phyloP scores from a whole-genome alignment of 2,888 invertebrate genomes.

The Stenoptilia bipunctidactyla region DNA sequence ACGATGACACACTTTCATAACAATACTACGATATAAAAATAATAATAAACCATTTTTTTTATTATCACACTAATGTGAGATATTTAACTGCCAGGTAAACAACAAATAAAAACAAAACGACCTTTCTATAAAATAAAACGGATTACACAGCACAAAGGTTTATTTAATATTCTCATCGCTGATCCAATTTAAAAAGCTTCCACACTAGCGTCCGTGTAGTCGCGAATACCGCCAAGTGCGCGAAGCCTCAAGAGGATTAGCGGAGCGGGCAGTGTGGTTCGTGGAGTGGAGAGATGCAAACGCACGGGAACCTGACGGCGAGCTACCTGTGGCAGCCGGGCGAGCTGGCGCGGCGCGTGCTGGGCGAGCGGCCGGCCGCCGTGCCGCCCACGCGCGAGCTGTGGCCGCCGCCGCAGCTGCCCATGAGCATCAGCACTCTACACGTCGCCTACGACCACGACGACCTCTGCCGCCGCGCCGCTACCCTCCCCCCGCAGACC shows the following conservation, averaged over 20 bases:
- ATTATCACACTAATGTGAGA: too few relatives aligned
- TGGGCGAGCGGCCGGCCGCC: slow-evolving; percentile 55
- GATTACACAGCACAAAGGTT: slow-evolving; percentile 15
- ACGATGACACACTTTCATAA: too few relatives aligned
- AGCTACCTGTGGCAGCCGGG: slow-evolving; percentile 66
- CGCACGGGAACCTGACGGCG: slow-evolving; percentile 58
- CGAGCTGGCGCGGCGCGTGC: slow-evolving; percentile 55
- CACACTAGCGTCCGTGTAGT: slow-evolving; percentile 27
- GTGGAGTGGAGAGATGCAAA: slow-evolving; percentile 50
- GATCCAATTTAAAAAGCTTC: slow-evolving; percentile 48
- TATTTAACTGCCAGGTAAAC: too few relatives aligned
- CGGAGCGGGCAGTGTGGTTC: slow-evolving; percentile 40
- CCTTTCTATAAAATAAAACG: slow-evolving; percentile 1
- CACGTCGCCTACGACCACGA: slow-evolving; percentile 56
- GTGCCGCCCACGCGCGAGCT: slow-evolving; percentile 57
- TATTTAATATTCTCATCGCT: slow-evolving; percentile 33
- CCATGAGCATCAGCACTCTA: slow-evolving; percentile 55
- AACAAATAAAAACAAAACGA: too few relatives aligned
- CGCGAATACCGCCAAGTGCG: slow-evolving; percentile 55
- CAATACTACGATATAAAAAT: too few relatives aligned
- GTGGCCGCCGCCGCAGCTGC: slow-evolving; percentile 49
- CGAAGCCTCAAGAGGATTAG: slow-evolving; percentile 58
- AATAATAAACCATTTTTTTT: too few relatives aligned
- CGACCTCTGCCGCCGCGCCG: slow-evolving; percentile 37
- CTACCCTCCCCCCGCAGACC: slow-evolving; percentile 42